Base-by-base conservation (phyloP, 2,113 vertebrate genomes). In the Brachionichthys hirsutus region DNA sequence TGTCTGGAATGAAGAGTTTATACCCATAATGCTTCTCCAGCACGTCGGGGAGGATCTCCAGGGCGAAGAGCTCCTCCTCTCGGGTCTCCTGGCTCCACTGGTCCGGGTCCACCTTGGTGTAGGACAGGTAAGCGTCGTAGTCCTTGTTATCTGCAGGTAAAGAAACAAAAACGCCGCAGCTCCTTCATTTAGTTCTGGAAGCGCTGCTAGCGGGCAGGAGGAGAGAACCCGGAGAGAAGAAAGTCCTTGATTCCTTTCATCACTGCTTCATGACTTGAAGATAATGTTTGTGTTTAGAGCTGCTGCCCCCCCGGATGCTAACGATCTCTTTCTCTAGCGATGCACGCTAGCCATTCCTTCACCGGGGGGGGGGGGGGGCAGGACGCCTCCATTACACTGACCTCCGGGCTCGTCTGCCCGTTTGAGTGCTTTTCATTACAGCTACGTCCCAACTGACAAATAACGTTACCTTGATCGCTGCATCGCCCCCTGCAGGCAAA, bases 21-120 rank as follows among this genome's bases (percentile, higher is more conserved):
- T 98, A 99, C 80, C 97, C 96, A 89, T 96, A 98, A 91, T 99
- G 95, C 87, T 98, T 98, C 92, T 99, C 97, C 84, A 99, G 93
- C 88, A 99, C 94, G 78, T 99, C 96, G 65, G 97, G 96, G 71
- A 98, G 88, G 79, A 99, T 97, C 92, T 99, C 96, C 88, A 98
- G 93, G 80, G 96, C 97, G 90, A 99, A 98, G 69, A 94, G 94
- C 84, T 99, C 96, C 88, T 99, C 96, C 84, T 98, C 96, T 13
- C 94, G 89, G 50, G 93, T 95, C 90, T 99, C 96, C 85, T 97
- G 95, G 88, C 94, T 95, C 97, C 96, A 99, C 73, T 98, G 95
- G 75, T 98, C 97, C 56, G 95, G 96, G 87, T 99, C 97, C 87
- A 98, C 95, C 93, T 98, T 98, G 85, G 95, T 97, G 88, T 98